phyloP scores from a whole-genome alignment of 2,113 vertebrate species.

The Octodon degus region DNA sequence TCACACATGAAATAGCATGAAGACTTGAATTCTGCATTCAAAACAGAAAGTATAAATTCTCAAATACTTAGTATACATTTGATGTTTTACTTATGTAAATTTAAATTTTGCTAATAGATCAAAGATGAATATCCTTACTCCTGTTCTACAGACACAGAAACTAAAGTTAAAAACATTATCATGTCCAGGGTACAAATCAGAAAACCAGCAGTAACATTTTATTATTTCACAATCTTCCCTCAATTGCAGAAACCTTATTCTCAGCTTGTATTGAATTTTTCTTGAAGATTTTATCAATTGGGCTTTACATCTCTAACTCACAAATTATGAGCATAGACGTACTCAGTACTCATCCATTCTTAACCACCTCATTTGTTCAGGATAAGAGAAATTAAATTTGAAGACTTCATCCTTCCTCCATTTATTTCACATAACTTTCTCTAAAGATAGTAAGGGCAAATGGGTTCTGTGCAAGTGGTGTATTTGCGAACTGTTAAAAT shows the following conservation, averaged over 20 bases:
- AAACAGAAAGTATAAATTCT: not conserved
- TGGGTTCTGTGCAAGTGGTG: not conserved
- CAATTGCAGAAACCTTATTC: not conserved
- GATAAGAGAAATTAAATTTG: not conserved
- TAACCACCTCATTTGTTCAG: not conserved
- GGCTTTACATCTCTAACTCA: not conserved
- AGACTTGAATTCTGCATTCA: not conserved
- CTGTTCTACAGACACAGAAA: not conserved
- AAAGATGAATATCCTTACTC: not conserved
- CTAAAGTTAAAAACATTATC: not conserved
- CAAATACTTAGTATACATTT: not conserved
- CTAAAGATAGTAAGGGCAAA: not conserved
- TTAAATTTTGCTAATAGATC: not conserved
- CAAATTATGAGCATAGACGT: not conserved
- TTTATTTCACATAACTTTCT: not conserved
- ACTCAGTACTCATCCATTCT: not conserved
- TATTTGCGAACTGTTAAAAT: not conserved
- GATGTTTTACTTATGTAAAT: not conserved
- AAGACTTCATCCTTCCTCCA: not conserved
- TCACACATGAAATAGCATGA: not conserved
- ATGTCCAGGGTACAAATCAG: not conserved
- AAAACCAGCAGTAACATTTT: not conserved
- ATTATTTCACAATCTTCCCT: not conserved
- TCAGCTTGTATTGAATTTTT: not conserved
- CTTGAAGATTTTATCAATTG: not conserved